Evolutionary conservation across 2,113 vertebrate species (phyloP).

Genomic region (Pithys albifrons): DNA sequence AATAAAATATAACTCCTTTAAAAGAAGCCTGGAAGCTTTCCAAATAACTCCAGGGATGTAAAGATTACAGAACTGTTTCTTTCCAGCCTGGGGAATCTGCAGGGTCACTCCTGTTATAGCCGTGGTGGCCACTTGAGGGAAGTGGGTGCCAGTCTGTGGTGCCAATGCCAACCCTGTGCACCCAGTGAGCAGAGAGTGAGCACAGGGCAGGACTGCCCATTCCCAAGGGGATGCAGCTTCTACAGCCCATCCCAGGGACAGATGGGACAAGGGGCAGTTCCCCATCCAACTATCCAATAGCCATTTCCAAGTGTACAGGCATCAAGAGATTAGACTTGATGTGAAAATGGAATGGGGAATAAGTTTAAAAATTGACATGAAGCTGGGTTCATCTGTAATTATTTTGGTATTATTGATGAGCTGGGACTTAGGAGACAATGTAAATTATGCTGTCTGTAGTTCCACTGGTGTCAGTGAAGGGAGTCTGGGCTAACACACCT

Average conservation of each 20-base stretch:
- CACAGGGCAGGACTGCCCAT: no score
- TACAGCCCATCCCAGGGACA: not conserved
- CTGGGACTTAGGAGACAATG: not conserved
- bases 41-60: not conserved
- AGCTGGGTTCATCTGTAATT: not conserved
- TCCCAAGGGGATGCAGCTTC: not conserved
- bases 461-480: not conserved
- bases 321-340: not conserved
- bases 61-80: not conserved
- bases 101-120: not conserved
- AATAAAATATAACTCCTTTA: not conserved
- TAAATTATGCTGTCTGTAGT: not conserved
- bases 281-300: not conserved
- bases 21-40: slow-evolving; percentile 2
- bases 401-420: not conserved
- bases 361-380: not conserved
- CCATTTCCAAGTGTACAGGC: not conserved
- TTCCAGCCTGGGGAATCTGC: not conserved
- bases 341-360: not conserved
- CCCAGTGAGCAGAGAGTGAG: not conserved
- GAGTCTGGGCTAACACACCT: not conserved
- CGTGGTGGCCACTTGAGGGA: not conserved
- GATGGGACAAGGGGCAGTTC: not conserved
- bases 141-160: not conserved
- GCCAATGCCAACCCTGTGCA: not conserved